Evolutionary conservation across 64 coral and sea anemone species (phyloP), one percentile per base, ranked within the genome.

Genomic region (Stichodactyla helianthus): DNA sequence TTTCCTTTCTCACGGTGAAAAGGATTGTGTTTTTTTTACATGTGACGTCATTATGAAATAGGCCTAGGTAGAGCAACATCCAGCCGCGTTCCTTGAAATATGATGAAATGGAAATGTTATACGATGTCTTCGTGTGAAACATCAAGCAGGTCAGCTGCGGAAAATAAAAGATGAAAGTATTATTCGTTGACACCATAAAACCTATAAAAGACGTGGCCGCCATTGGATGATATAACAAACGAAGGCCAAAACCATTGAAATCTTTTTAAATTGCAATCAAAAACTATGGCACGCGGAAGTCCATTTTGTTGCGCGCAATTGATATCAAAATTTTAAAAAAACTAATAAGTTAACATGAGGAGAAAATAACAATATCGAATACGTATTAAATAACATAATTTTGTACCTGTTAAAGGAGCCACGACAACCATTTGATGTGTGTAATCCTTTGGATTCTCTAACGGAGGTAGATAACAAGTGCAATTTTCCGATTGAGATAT

Each of bases 391-490:
- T 44, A 8, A 54, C 23, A n/a, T 18, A 17, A 44, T n/a, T 17
- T 59, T 53, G 11, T 79, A 95, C 93, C 90, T 86, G 87, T 92
- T 17, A 95, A 54, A 70, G 93, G 93, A 3, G 93, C 93, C 11
- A 95, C 93, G 6, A 95, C 93, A 28, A 95, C 93, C 25, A 95
- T 86, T 87, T 95, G 94, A 55, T 92, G 94, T 2, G 94, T 92
- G 56, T 95, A 95, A 60, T 92, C 90, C 60, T 74, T 74, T 11
- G 68, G 68, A 74, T 1, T 26, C 12, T 74, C 68, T 0, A 74
- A 74, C 8, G 68, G 68, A n/a, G 68, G 68, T 9, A 74, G 68
- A 74, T 74, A 74, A 74, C 68, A 74, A 27, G 68, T 74, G 25
- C 68, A 74, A 74, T 74, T 74, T 31, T 74, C 68, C 12, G 68